phyloP scores from a whole-genome alignment of 2,113 vertebrate species.

The Leptobrachium leishanense region DNA sequence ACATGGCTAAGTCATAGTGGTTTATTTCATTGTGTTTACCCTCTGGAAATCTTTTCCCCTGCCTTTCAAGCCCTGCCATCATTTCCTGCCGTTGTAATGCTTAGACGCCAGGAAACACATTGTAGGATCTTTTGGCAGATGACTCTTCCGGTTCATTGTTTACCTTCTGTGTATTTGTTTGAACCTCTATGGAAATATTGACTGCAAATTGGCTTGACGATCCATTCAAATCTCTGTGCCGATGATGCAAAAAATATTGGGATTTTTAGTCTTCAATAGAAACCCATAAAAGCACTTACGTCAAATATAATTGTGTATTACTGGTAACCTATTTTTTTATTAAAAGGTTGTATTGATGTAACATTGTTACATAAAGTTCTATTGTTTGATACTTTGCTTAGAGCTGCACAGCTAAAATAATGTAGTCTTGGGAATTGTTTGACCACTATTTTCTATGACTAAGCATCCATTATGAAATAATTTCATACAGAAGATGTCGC shows the following conservation, averaged over 20 bases:
- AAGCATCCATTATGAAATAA: too few relatives aligned
- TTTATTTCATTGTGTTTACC: neutral
- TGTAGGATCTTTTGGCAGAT: slow-evolving; percentile 18
- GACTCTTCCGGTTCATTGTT: slow-evolving; percentile 18
- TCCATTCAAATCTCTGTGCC: neutral
- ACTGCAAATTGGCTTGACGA: neutral
- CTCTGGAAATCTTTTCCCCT: neutral
- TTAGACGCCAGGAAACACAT: slow-evolving; percentile 39
- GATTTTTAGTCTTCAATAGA: neutral
- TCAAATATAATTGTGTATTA: too few relatives aligned
- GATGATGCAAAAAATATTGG: neutral
- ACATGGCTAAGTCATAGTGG: neutral
- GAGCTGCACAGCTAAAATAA: too few relatives aligned
- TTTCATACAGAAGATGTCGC: too few relatives aligned
- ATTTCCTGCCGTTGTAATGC: slow-evolving; percentile 31
- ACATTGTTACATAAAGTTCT: too few relatives aligned
- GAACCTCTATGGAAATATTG: slow-evolving; percentile 1
- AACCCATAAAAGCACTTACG: too few relatives aligned
- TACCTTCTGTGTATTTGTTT: slow-evolving; percentile 1
- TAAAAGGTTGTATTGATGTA: too few relatives aligned
- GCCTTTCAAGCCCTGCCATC: slow-evolving; percentile 11
- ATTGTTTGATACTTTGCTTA: too few relatives aligned
- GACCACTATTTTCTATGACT: too few relatives aligned
- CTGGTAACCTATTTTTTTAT: too few relatives aligned
- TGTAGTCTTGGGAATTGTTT: too few relatives aligned